Base-by-base conservation (phyloP, 2,797 vertebrate species). In the Galago senegalensis region DNA sequence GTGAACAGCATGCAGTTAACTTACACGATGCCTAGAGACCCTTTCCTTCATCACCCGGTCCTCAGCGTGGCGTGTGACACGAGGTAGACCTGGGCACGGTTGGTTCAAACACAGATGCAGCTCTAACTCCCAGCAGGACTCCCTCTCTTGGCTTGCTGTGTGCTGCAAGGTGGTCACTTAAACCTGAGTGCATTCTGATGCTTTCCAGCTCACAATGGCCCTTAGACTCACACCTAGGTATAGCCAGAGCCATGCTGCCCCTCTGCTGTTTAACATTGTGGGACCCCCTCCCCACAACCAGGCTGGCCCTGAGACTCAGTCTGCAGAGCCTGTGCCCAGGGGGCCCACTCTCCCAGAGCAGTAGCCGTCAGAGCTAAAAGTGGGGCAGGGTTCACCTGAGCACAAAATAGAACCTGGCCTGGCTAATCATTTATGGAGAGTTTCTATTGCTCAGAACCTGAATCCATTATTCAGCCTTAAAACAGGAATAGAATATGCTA, bases 291-390 rank as follows among this genome's bases (percentile, higher is more conserved):
- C 46, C 37, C 4, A 12, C 5, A 2, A 12, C 29, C 1, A 20
- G 1, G 1, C 21, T 0, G 1, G 25, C 29, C 61, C 56, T 18
- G 13, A n/a, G 17, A 8, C n/a, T n/a, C 61, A 0, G 0, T 2
- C 10, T 58, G 40, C n/a, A 18, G 37, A 37, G 27, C 2, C 2
- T 0, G 9, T 0, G 10, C 7, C 73, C 79, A 0, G 20, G 85
- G 20, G 82, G 58, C 34, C 56, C 4, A 2, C 83, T 53, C 29
- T 56, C 2, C 1, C 20, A 25, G 49, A 58, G 21, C n/a, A 1
- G 31, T 27, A 11, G 34, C 34, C 0, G 6, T 6, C 0, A 3
- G 53, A 10, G 82, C 73, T 58, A 25, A 23, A 79, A 92, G 53
- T 31, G 31, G 87, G 73, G 1, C 92, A 70, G 70, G 69, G 29